Evolutionary conservation across 1,140 invertebrate genomes (phyloP), one percentile per base, ranked within the genome.

Genomic region (Dinoponera quadriceps): DNA sequence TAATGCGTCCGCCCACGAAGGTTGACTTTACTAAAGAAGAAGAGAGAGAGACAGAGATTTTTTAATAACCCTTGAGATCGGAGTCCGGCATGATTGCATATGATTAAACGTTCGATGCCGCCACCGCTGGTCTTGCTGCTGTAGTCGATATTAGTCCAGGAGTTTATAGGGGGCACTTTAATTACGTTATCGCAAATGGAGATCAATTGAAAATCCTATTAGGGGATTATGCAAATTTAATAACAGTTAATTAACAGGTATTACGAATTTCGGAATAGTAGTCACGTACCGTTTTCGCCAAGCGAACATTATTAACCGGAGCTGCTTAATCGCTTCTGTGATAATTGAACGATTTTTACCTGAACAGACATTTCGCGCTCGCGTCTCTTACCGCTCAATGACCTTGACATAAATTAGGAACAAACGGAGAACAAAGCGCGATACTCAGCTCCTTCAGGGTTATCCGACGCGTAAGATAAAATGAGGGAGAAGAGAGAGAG

Each of bases 161-260:
- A 78, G 69, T 78, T 78, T 69, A 78, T 22, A 57, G 22, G 14
- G 51, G 22, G 33, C 25, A 69, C 65, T 80, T 80, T 80, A 57
- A 80, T 80, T 69, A 80, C 51, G 54, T 71, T 80, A 80, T 80
- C 75, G 14, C 44, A 69, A 80, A 80, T 80, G 33, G 33, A 69
- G 75, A 80, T 80, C 75, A 80, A 80, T 69, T 48, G 65, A 80
- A 80, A 80, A 80, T 69, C 51, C 75, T 69, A 80, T 80, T 78
- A 78, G 11, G 1, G 75, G 65, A 80, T 80, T 80, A 80, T 80
- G 65, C 51, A 69, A 80, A 80, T 80, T 80, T 80, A 55, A 71
- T 80, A 69, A 80, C 75, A 69, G 51, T 80, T 80, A 71, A 80
- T 80, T 80, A 80, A 80, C 75, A 29, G 33, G 14, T 20, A 57